Conservation (phyloP, 2,888 invertebrate genomes). For the Cephus runcator region DNA sequence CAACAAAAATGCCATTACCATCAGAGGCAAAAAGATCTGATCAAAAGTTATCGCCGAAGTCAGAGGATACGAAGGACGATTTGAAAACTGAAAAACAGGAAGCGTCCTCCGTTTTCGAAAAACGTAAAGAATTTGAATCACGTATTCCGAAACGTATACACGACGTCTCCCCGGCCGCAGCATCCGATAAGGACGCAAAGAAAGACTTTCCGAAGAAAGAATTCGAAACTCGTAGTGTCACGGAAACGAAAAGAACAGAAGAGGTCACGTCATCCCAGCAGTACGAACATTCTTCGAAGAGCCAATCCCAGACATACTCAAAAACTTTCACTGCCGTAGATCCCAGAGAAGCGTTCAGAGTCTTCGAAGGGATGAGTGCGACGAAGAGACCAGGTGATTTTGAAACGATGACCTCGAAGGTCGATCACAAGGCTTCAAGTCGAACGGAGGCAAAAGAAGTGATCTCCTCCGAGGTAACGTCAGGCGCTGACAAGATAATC, state of each 20-base stretch:
- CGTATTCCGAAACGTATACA: constrained; percentile 20
- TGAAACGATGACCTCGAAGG: constrained; percentile 44
- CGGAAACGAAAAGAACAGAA: constrained; percentile 49
- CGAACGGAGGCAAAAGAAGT: constrained; percentile 49
- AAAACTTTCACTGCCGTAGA: constrained; percentile 40
- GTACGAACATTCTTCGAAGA: constrained; percentile 43
- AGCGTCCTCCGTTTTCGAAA: background rate
- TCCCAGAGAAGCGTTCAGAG: constrained; percentile 41
- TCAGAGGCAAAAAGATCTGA: background rate
- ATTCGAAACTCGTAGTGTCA: constrained; percentile 28
- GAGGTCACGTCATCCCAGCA: constrained; percentile 42
- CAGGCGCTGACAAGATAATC: constrained; percentile 46
- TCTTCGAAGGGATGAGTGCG: constrained; percentile 39
- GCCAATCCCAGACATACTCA: constrained; percentile 42
- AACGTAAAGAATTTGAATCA: constrained; percentile 27
- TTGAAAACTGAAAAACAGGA: background rate
- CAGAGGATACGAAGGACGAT: background rate
- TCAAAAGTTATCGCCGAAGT: constrained; percentile 3
- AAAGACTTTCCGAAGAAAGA: constrained; percentile 27
- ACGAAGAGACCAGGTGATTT: constrained; percentile 32
- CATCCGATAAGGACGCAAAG: constrained; percentile 31
- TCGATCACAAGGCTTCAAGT: constrained; percentile 49
- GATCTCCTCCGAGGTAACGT: constrained; percentile 48
- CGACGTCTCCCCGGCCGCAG: background rate
- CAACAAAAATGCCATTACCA: background rate